Evolutionary conservation across 2,113 vertebrate genomes (phyloP).

Genomic region (Rhombomys opimus): DNA sequence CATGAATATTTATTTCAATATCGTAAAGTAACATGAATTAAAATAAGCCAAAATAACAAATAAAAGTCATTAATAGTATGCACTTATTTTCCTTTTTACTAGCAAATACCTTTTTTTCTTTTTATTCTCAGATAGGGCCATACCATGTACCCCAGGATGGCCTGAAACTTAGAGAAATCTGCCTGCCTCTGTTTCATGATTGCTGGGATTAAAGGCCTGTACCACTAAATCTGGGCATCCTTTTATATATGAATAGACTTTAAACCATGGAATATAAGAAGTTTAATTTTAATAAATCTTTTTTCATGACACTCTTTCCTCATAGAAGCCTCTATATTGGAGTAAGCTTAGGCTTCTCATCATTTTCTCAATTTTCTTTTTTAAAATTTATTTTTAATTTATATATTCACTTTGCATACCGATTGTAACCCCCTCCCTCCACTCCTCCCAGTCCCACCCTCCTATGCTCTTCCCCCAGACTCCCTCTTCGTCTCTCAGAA

Average conservation of each 20-base stretch:
- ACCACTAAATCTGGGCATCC: background rate
- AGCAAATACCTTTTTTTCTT: background rate
- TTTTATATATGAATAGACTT: background rate
- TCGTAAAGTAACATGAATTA: background rate
- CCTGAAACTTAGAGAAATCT: background rate
- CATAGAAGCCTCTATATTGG: background rate
- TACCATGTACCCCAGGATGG: background rate
- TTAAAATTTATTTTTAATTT: too few species aligned
- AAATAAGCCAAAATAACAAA: conserved; percentile 16
- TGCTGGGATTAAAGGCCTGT: background rate
- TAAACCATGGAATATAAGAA: background rate
- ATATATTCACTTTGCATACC: too few species aligned
- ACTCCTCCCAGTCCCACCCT: too few species aligned
- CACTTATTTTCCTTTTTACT: background rate
- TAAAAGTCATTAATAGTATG: background rate
- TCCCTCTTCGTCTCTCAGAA: too few species aligned
- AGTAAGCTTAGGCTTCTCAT: background rate
- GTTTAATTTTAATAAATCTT: background rate
- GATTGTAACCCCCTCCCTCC: too few species aligned
- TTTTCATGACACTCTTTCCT: background rate
- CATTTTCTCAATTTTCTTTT: too few species aligned
- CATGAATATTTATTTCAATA: background rate
- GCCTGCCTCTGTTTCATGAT: background rate
- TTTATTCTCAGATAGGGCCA: background rate
- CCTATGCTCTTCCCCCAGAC: too few species aligned